Conservation (phyloP, 2,888 invertebrate genomes). For the Germaria angustata region DNA sequence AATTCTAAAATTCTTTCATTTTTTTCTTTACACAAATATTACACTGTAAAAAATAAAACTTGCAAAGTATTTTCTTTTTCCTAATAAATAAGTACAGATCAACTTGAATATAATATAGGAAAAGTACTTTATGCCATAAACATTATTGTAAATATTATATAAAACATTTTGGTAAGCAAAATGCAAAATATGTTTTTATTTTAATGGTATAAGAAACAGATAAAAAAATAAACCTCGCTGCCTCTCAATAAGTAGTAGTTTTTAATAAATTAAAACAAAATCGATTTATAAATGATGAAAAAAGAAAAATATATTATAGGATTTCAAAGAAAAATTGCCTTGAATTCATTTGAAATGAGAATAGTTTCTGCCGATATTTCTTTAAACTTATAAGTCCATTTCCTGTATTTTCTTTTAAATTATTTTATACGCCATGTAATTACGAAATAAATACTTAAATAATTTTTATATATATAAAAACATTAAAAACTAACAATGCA, state of each 20-base stretch:
- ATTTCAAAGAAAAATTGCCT: conserved; percentile 10
- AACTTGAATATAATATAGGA: neutral
- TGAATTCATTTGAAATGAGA: conserved; percentile 28
- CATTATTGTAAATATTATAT: conserved; percentile 58
- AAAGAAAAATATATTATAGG: conserved; percentile 21
- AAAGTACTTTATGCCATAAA: conserved; percentile 51
- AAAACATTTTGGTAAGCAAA: conserved; percentile 54
- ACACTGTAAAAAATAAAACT: conserved; percentile 30
- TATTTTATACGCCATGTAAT: conserved; percentile 25
- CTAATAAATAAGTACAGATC: neutral
- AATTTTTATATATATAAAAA: neutral
- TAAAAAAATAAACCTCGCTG: conserved; percentile 76
- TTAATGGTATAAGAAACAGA: conserved; percentile 40
- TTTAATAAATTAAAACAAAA: conserved; percentile 42
- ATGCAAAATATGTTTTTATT: conserved; percentile 31
- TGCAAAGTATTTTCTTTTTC: conserved; percentile 60
- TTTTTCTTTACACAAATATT: conserved; percentile 8
- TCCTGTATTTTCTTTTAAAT: conserved; percentile 1
- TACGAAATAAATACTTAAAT: conserved; percentile 33
- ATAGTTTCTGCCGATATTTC: conserved; percentile 38
- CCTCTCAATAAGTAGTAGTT: conserved; percentile 75
- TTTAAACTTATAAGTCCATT: neutral
- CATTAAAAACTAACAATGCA: conserved; percentile 50
- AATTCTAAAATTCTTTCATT: neutral
- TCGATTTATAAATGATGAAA: neutral